Conservation (phyloP, 2,797 vertebrate genomes). For the Syncerus caffer region DNA sequence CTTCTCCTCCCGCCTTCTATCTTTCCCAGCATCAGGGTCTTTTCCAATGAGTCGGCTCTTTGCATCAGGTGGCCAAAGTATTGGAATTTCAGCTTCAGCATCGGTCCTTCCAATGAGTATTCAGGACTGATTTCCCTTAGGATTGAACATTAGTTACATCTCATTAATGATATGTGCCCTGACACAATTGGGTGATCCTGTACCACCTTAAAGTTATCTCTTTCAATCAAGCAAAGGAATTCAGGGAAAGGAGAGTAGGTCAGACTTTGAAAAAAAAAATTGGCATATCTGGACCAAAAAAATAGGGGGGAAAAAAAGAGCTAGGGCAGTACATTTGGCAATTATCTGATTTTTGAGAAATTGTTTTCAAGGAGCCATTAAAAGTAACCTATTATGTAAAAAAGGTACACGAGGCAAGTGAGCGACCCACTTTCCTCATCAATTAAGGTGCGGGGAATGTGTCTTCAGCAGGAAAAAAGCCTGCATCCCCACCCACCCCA, state of each 20-base stretch:
- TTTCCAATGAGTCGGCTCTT: not conserved
- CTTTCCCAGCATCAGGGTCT: not conserved
- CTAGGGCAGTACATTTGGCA: not conserved
- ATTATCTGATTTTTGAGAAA: not conserved
- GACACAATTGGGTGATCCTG: not conserved
- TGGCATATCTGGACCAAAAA: not conserved
- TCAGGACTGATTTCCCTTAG: not conserved
- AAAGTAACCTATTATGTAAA: not conserved
- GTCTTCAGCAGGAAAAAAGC: accelerated
- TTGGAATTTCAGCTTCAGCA: not conserved
- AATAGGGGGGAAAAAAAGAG: not conserved
- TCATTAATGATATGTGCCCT: accelerated
- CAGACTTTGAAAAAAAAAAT: not conserved
- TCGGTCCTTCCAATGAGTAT: not conserved
- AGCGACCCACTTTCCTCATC: not conserved
- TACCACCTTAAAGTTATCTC: not conserved
- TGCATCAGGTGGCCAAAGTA: not conserved
- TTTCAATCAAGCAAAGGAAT: not conserved
- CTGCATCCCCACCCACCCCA: accelerated
- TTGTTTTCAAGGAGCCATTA: not conserved
- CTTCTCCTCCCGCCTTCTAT: not conserved
- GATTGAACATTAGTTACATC: not conserved
- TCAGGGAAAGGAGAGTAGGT: not conserved
- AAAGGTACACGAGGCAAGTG: not conserved
- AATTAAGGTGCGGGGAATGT: accelerated